Base-by-base conservation (phyloP, 1,140 invertebrate species). In the Hydropsyche tenuis region DNA sequence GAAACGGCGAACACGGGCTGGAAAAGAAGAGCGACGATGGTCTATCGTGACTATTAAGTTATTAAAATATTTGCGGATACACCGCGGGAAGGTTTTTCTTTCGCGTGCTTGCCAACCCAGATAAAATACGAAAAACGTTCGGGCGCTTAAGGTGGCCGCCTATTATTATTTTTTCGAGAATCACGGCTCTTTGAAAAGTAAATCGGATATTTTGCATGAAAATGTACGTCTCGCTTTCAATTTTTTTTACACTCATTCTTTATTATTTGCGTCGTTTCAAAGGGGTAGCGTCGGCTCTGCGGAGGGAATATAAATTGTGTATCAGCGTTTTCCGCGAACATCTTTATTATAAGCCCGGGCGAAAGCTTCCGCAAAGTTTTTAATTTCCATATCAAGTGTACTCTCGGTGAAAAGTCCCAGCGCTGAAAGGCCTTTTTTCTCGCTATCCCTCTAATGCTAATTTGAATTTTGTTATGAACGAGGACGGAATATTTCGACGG, bases 351-450 rank as follows among this genome's bases (percentile, higher is more conserved):
- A 68, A 48, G 37, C 68, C 23, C n/a, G n/a, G 4, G 12, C 68
- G 68, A 74, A 72, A 69, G 69, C 75, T 72, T 74, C 74, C 23
- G 65, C 45, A 73, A 77, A 74, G 75, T 77, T 77, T 77, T 77
- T 77, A 77, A 77, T 77, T 77, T 77, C 75, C 75, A 77, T 77
- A 77, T 74, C 75, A 77, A 74, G 75, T 77, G 73, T 69, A 51
- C 75, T 74, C 75, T 71, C 64, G 43, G 42, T 46, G 75, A 65
- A 76, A 74, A 74, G 73, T 68, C 73, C 56, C 64, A 6, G 69
- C 42, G 64, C 64, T 65, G 73, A 72, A 74, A 72, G 75, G 37
- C 37, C 64, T 74, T 74, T 76, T 76, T 70, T 70, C 66, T 69
- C 62, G 64, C 65, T 48, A 73, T 70, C 72, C 63, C 60, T 48